Base-by-base conservation (phyloP, 2,888 invertebrate genomes). In the Quadroppia sp. region DNA sequence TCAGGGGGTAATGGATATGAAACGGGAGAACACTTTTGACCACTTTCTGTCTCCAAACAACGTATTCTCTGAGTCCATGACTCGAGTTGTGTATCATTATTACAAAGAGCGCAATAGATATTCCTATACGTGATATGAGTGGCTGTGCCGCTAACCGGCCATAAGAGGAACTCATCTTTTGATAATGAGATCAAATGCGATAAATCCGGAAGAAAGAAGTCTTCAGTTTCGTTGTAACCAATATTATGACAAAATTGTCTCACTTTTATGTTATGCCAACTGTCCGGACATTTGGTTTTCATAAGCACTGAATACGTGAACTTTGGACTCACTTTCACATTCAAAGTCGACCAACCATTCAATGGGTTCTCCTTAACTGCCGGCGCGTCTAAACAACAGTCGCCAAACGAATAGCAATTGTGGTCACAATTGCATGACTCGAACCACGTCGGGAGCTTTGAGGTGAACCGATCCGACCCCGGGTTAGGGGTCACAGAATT, bases 361-460 rank as follows among this genome's bases (percentile, higher is more conserved):
- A 72, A 40, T 23, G 30, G 40, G 2, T 36, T 42, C 3, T 32
- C 11, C 6, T 25, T 17, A 17, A 72, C n/a, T 28, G 25, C 13
- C 1, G 72, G 72, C n/a, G 72, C 72, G 64, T 72, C 72, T 23
- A 64, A 36, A 45, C 72, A 72, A 30, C 72, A 72, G 48, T 72
- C 72, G 20, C 72, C 72, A 30, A 72, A 72, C 7, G 64, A n/a
- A 50, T 72, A 40, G 30, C 72, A 72, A 67, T 48, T 42, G 6
- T 2, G 48, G 32, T 72, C 72, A 72, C 72, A 72, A 50, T 48
- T 72, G 36, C 72, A 72, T 17, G 64, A 64, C 48, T 72, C 72
- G 17, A 64, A 72, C 72, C 72, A 72, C 36, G 59, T 72, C 11
- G 72, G 72, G 6, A 72, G 32, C 20, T 9, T 3, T 7, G 23